These are phyloP conservation scores for Tauraco hartlaubi DNA, from an alignment of 2,797 vertebrate genomes.

Conservation along the genomic window DNA sequence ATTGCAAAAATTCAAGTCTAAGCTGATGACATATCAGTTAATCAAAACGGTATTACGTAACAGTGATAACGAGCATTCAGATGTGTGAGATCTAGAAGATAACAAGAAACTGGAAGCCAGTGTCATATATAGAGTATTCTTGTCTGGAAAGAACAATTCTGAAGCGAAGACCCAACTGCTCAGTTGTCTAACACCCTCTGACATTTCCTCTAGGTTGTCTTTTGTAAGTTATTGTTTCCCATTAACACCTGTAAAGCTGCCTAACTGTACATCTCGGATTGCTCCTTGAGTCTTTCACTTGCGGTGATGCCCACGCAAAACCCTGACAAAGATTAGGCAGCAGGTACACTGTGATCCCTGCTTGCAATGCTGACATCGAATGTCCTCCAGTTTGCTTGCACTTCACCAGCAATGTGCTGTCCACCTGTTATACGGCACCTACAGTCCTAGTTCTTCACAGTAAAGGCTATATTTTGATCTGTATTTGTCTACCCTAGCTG, in stretches of 20 bases:
- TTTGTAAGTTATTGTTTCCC: not conserved
- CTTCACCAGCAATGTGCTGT: not conserved
- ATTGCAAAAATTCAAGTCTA: not conserved
- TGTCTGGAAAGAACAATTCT: not conserved
- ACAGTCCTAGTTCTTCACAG: not conserved
- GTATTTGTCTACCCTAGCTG: not conserved
- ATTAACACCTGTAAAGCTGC: not conserved
- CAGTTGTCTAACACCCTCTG: not conserved
- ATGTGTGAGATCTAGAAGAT: not conserved
- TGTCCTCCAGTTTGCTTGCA: not conserved
- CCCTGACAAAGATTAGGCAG: not conserved
- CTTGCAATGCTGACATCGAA: rapidly evolving
- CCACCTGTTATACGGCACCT: not conserved
- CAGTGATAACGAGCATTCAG: not conserved
- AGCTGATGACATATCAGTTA: not conserved
- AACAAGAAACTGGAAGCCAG: not conserved
- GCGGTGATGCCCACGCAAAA: not conserved
- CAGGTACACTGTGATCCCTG: not conserved
- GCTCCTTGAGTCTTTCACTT: not conserved
- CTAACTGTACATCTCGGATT: not conserved
- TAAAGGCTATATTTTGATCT: not conserved
- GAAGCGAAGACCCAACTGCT: not conserved
- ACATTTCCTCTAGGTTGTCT: not conserved
- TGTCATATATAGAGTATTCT: not conserved
- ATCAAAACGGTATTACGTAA: not conserved